Percentiles rank a stretch among this genome's conserved stretches.
phyloP scores from a whole-genome alignment of 2,113 vertebrate species.

The Myiagra hebetior region DNA sequence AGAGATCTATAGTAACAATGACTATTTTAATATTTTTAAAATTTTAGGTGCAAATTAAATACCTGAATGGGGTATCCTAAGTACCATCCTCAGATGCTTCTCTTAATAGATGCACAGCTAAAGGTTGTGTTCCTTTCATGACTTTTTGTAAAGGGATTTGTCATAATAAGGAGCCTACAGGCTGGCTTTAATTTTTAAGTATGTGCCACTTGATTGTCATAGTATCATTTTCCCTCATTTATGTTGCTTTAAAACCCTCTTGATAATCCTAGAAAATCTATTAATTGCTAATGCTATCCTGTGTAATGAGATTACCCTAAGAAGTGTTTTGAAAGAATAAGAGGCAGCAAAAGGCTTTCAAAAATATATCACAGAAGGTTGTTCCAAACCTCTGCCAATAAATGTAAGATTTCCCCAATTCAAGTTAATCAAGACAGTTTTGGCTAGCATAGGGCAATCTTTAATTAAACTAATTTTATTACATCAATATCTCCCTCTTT shows the following conservation, averaged over 20 bases:
- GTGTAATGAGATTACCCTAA: conserved; percentile 15
- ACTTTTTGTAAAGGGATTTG: conserved; percentile 6
- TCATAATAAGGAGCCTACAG: background rate
- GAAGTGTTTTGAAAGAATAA: conserved; percentile 10
- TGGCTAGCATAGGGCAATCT: background rate
- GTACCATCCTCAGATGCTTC: background rate
- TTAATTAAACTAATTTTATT: background rate
- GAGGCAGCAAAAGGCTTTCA: background rate
- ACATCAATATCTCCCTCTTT: background rate
- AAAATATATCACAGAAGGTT: background rate
- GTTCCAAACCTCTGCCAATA: background rate
- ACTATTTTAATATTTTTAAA: background rate
- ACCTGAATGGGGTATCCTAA: background rate
- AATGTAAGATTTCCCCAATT: background rate
- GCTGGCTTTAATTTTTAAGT: conserved; percentile 6
- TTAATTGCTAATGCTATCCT: conserved; percentile 20
- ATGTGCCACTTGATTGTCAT: background rate
- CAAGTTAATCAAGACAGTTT: background rate
- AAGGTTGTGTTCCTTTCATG: background rate
- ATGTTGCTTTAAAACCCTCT: background rate
- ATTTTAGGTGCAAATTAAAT: background rate
- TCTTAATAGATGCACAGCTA: background rate
- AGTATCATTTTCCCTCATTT: background rate
- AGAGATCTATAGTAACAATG: background rate
- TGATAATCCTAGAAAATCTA: conserved; percentile 37